These are phyloP conservation scores for Rhynchonycteris naso DNA, from an alignment of 2,797 vertebrate species.

Conservation along the genomic window DNA sequence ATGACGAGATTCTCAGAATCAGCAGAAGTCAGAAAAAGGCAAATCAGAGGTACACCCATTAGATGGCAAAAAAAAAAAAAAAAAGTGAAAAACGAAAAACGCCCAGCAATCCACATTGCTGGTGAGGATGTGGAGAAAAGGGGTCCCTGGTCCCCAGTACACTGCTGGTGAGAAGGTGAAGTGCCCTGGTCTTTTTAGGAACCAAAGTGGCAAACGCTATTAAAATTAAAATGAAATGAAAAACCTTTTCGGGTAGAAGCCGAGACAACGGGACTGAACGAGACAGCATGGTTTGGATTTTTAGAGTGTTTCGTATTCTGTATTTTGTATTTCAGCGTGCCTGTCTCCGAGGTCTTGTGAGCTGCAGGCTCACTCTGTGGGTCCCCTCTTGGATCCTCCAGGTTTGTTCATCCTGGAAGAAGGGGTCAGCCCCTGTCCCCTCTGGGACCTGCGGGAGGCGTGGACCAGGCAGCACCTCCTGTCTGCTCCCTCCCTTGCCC, in stretches of 20 bases:
- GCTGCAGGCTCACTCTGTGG: accelerated
- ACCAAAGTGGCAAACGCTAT: background rate
- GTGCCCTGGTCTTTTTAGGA: no score
- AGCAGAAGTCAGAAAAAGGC: background rate
- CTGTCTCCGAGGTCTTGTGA: accelerated
- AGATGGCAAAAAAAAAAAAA: background rate
- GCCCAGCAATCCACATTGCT: background rate
- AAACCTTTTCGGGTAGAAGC: background rate
- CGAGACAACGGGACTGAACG: background rate
- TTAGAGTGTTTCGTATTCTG: background rate
- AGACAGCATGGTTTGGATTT: background rate
- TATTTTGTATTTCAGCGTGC: no score
- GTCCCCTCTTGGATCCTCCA: background rate
- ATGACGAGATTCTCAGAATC: background rate
- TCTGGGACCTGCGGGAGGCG: background rate
- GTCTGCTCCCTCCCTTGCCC: accelerated
- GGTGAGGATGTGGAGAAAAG: background rate
- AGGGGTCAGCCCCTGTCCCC: background rate
- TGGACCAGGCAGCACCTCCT: background rate
- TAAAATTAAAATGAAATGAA: background rate
- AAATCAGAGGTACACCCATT: background rate
- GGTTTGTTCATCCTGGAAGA: background rate
- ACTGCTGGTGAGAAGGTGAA: accelerated
- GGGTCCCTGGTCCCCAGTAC: no score
- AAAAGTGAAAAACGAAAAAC: no score